These are phyloP conservation scores for Hippoglossus stenolepis DNA, from an alignment of 2,113 vertebrate genomes.

Conservation along the genomic window DNA sequence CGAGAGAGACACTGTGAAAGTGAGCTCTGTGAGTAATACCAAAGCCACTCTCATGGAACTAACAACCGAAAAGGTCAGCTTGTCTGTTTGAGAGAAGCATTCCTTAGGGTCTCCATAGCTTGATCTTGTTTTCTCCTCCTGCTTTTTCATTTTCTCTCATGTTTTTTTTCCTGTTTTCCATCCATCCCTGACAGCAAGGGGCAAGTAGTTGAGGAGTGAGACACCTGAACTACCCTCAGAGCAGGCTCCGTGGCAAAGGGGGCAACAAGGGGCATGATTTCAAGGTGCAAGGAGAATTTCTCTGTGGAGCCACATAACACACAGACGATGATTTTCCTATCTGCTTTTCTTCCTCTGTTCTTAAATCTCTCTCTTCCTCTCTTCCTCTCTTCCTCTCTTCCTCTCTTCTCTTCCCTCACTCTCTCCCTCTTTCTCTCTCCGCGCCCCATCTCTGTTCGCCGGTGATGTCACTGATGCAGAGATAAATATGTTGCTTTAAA, in stretches of 20 bases:
- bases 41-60: slow-evolving; percentile 46
- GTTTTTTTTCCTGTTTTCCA: neutral
- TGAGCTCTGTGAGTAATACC: slow-evolving; percentile 39
- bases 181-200: slow-evolving; percentile 4
- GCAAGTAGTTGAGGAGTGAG: slow-evolving; percentile 9
- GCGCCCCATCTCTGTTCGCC: slow-evolving; percentile 34
- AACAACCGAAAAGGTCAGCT: slow-evolving; percentile 66
- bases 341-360: slow-evolving; percentile 6
- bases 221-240: slow-evolving; percentile 4
- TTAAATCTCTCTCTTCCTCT: slow-evolving; percentile 19
- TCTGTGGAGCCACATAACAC: too few species aligned
- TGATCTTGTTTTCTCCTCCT: slow-evolving; percentile 39
- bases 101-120: slow-evolving; percentile 25
- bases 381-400: slow-evolving; percentile 16
- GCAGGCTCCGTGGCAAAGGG: neutral
- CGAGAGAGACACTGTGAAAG: neutral
- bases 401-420: slow-evolving; percentile 12
- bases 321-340: too few species aligned
- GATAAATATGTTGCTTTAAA: slow-evolving; percentile 78
- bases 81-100: slow-evolving; percentile 34
- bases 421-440: slow-evolving; percentile 24
- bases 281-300: neutral
- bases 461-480: slow-evolving; percentile 78
- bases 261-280: slow-evolving; percentile 9
- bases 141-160: slow-evolving; percentile 22